A percentile compares a stretch with the other conserved stretches of the same genome.
Conservation (phyloP, 2,888 invertebrate species). For the Drosophila prolongata region DNA sequence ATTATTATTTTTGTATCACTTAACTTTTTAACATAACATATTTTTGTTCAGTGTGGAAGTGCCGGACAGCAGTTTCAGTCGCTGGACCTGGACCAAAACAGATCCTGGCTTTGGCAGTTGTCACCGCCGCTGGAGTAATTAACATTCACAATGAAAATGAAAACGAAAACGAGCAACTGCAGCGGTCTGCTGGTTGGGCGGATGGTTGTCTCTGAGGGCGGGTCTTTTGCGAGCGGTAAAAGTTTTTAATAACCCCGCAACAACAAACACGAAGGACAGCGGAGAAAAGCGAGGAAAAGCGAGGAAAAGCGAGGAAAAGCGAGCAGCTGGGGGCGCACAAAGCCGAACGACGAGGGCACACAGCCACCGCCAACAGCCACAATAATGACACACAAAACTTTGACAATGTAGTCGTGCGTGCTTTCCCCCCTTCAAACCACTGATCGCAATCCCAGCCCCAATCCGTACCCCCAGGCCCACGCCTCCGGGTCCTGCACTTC, state of each 20-base stretch:
- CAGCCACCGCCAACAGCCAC: constrained; percentile 69
- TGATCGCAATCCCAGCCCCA: background rate
- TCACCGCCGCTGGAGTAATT: constrained; percentile 60
- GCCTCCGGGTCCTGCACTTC: constrained; percentile 3
- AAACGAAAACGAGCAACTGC: constrained; percentile 71
- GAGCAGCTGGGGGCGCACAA: constrained; percentile 2
- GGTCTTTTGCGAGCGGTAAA: constrained; percentile 44
- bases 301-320: background rate
- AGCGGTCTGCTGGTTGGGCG: constrained; percentile 20
- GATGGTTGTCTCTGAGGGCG: constrained; percentile 1
- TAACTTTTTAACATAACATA: no score
- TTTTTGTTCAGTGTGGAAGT: background rate
- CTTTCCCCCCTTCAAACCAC: constrained; percentile 3
- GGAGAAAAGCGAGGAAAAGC: background rate
- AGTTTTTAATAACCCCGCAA: constrained; percentile 78
- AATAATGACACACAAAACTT: constrained; percentile 77
- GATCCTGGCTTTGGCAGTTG: constrained; percentile 48
- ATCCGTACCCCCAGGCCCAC: background rate
- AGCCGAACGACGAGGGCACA: constrained; percentile 59
- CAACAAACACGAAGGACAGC: constrained; percentile 55
- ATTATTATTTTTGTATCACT: no score
- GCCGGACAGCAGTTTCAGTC: constrained; percentile 2
- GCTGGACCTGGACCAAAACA: constrained; percentile 16
- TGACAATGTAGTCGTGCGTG: constrained; percentile 76
- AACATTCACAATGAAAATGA: constrained; percentile 71